phyloP scores from a whole-genome alignment of 1,140 invertebrate species.

The Aphaenogaster floridana region DNA sequence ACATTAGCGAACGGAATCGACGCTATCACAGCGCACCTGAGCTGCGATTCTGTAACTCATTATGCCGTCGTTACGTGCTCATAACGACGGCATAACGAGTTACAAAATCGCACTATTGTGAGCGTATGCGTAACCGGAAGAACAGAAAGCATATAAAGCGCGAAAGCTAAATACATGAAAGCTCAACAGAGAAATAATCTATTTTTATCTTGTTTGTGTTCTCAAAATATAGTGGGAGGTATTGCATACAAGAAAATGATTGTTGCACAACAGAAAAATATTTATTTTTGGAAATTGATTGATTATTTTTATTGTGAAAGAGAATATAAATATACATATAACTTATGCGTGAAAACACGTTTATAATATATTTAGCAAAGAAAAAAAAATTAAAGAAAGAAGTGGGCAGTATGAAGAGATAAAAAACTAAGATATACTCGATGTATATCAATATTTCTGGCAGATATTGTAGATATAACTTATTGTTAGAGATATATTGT shows the following conservation, averaged over 20 bases:
- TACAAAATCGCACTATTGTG: no score
- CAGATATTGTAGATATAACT: neutral
- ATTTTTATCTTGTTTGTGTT: neutral
- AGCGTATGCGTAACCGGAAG: no score
- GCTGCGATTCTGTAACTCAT: no score
- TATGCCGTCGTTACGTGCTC: no score
- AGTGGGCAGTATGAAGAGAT: neutral
- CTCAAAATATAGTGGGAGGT: neutral
- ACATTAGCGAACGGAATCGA: no score
- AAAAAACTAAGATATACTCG: neutral
- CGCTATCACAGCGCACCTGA: no score
- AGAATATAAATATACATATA: conserved; percentile 6
- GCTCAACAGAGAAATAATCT: no score
- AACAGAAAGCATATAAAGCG: no score
- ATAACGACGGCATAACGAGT: no score
- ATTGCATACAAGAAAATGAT: neutral
- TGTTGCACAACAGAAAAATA: conserved; percentile 15
- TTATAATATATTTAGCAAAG: conserved; percentile 3
- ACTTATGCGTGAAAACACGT: neutral
- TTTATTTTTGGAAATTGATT: conserved; percentile 17
- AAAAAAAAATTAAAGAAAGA: conserved; percentile 21
- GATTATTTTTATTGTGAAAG: conserved; percentile 21
- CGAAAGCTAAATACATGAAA: no score
- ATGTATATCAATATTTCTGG: conserved; percentile 14
- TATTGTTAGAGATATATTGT: neutral